Evolutionary conservation across 2,113 vertebrate species (phyloP).

Genomic region (Osmerus eperlanus): DNA sequence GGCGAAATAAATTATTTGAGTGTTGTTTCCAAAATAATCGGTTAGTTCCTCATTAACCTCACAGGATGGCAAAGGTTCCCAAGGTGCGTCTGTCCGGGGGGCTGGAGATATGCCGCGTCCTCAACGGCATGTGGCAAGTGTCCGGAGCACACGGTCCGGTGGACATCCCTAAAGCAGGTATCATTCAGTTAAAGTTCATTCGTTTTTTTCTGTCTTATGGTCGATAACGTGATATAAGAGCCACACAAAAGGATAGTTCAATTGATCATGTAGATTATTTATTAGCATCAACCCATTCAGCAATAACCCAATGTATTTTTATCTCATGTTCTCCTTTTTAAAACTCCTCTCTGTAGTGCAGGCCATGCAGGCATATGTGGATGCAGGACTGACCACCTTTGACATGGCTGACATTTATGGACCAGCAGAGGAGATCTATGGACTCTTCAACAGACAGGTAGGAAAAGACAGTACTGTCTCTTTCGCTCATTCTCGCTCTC

Average conservation of each 20-base stretch:
- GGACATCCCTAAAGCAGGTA: constrained; percentile 37
- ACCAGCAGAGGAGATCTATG: constrained; percentile 59
- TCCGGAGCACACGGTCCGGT: constrained; percentile 51
- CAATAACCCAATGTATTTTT: neutral
- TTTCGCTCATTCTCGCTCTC: neutral
- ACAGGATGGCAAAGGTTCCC: constrained; percentile 45
- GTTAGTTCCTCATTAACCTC: neutral
- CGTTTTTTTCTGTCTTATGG: neutral
- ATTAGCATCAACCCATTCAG: neutral
- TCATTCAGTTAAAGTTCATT: neutral
- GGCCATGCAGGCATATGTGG: constrained; percentile 48
- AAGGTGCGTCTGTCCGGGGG: constrained; percentile 42
- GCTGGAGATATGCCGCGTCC: constrained; percentile 51
- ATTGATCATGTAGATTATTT: neutral
- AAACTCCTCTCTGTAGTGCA: constrained; percentile 34
- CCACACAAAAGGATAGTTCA: neutral
- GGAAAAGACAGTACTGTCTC: neutral
- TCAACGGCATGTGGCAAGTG: constrained; percentile 60
- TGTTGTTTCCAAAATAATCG: too few relatives aligned
- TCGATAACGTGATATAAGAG: neutral
- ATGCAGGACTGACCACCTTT: constrained; percentile 55
- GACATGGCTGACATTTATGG: constrained; percentile 60
- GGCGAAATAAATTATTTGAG: too few relatives aligned
- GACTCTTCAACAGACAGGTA: constrained; percentile 49
- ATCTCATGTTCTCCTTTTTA: neutral